These are phyloP conservation scores for Gila robusta DNA, from an alignment of 2,797 vertebrate genomes.

Conservation along the genomic window DNA sequence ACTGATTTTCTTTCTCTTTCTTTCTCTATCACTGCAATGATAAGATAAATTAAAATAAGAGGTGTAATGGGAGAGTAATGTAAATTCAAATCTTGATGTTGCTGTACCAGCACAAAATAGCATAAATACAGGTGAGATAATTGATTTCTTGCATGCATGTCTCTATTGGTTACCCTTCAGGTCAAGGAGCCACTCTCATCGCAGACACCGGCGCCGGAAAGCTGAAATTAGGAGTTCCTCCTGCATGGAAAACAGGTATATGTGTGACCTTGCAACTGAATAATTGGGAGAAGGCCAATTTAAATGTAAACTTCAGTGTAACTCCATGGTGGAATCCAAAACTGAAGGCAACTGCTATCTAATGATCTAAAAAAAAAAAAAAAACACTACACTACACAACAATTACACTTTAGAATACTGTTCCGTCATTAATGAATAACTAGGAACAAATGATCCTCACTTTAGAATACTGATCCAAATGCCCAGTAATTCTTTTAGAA, in stretches of 20 bases:
- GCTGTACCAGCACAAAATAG: not conserved
- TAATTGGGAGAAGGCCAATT: not conserved
- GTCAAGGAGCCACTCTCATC: conserved; percentile 82
- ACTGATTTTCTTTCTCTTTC: conserved; percentile 20
- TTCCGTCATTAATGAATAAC: too few relatives aligned
- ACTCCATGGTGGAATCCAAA: not conserved
- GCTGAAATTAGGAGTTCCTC: conserved; percentile 84
- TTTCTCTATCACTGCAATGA: conserved; percentile 23
- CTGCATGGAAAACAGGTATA: conserved; percentile 85
- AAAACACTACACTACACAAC: too few relatives aligned
- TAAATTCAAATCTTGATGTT: not conserved
- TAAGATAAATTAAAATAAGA: not conserved
- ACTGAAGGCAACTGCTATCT: not conserved
- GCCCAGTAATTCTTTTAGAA: too few relatives aligned
- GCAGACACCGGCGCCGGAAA: conserved; percentile 79
- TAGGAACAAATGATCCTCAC: too few relatives aligned
- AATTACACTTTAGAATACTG: too few relatives aligned
- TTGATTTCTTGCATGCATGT: conserved; percentile 8
- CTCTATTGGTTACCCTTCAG: conserved; percentile 71
- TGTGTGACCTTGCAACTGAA: conserved; percentile 43
- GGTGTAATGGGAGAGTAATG: not conserved
- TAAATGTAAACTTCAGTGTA: not conserved
- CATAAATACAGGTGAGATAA: conserved; percentile 2
- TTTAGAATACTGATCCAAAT: too few relatives aligned
- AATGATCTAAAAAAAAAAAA: not conserved